Evolutionary conservation across 2,888 invertebrate species (phyloP), one percentile per base, ranked within the genome.

Genomic region (Eulithis prunata): DNA sequence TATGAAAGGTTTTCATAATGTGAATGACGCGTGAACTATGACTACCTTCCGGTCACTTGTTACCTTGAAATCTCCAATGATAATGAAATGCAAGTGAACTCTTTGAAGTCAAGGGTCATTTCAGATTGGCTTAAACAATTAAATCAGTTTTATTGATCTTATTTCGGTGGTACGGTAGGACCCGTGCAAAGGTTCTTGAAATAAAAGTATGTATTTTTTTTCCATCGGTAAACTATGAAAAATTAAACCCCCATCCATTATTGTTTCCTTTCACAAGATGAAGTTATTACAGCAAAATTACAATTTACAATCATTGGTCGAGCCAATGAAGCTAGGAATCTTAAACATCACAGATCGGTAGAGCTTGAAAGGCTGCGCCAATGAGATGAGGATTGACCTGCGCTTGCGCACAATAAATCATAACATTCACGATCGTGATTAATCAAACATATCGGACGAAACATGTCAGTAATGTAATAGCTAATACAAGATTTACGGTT

Each of bases 361-460:
- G 52, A 21, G 57, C 68, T 64, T 62, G 66, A 66, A 68, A 76
- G 77, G 75, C 75, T 73, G 74, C 73, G 73, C 75, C 72, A 75
- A 76, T 77, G 77, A 80, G 80, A 75, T 70, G 71, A 66, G 71
- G 78, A 74, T 76, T 78, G 72, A 74, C 75, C 77, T 70, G 75
- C 72, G 73, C 78, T 75, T 69, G 75, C 71, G 73, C 77, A 74
- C 87, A 57, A 90, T 92, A 90, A 91, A 92, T 91, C 91, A 91
- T 87, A 89, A 86, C 86, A 85, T 84, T 85, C 85, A 81, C 79
- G 81, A 78, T 80, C 80, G 82, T 89, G 86, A 92, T 92, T 91
- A 91, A 92, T 92, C 91, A 87, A 88, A 87, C 76, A 76, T 75
- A 76, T 71, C 71, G 74, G 75, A 76, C 71, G 74, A 74, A 78